Percentiles rank a stretch among this genome's conserved stretches.
These are phyloP conservation scores for Rhea pennata DNA, from an alignment of 2,113 vertebrate genomes.

Conservation along the genomic window DNA sequence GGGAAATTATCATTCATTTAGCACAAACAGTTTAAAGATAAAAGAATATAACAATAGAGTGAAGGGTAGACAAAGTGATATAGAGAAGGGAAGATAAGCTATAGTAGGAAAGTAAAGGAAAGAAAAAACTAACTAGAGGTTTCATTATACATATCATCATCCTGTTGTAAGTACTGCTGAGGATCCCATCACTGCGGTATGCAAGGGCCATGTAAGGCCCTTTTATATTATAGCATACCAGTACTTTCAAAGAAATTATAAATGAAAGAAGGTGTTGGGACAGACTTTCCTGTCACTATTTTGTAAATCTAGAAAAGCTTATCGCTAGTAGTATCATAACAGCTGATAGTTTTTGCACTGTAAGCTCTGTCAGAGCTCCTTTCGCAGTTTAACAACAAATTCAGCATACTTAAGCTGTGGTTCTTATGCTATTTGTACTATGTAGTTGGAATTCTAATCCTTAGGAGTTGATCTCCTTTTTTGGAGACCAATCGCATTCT, in stretches of 20 bases:
- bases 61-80: not conserved
- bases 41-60: not conserved
- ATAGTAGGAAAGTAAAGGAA: not conserved
- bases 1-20: not conserved
- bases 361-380: not conserved
- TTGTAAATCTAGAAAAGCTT: not conserved
- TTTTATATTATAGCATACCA: not conserved
- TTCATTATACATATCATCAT: not conserved
- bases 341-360: not conserved
- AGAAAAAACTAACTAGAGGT: not conserved
- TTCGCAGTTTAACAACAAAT: not conserved
- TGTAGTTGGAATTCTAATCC: not conserved
- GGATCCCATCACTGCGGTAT: not conserved
- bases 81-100: not conserved
- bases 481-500: not conserved
- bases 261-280: not conserved
- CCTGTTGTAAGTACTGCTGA: not conserved
- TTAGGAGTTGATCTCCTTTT: fast-evolving
- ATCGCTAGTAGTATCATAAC: not conserved
- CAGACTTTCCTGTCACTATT: not conserved
- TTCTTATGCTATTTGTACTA: not conserved
- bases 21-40: not conserved
- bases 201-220: not conserved
- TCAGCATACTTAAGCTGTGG: not conserved
- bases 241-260: not conserved